These are phyloP conservation scores for Clarias fuscus DNA, from an alignment of 2,797 vertebrate genomes.

Conservation along the genomic window DNA sequence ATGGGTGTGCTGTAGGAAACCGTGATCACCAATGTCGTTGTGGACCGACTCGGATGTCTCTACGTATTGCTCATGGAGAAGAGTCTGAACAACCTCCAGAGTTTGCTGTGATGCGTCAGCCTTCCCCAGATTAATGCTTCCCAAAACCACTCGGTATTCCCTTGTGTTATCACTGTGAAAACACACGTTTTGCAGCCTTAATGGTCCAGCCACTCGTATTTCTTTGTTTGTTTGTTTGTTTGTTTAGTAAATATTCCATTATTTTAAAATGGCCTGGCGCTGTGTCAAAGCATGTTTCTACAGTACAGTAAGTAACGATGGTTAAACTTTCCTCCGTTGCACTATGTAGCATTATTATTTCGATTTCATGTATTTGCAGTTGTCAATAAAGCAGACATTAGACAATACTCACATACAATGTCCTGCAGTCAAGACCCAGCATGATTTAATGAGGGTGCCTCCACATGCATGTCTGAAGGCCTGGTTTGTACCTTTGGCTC, in stretches of 20 bases:
- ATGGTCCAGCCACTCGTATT: neutral
- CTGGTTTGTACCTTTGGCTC: conserved; percentile 37
- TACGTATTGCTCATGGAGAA: conserved; percentile 76
- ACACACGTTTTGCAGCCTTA: neutral
- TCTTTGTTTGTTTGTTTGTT: too few relatives aligned
- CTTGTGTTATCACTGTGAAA: conserved; percentile 57
- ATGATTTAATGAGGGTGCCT: conserved; percentile 84
- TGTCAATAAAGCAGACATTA: neutral
- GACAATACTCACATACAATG: conserved; percentile 82
- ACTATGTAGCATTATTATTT: neutral
- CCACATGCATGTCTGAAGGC: conserved; percentile 79
- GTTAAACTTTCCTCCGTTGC: neutral
- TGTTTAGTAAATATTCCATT: neutral
- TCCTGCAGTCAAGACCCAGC: conserved; percentile 93
- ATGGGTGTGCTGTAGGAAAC: too few relatives aligned
- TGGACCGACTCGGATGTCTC: conserved; percentile 65
- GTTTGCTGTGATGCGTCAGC: conserved; percentile 77
- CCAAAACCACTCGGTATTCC: conserved; percentile 77
- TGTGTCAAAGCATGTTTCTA: neutral
- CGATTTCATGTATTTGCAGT: neutral
- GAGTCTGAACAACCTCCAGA: conserved; percentile 72
- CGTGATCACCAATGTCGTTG: conserved; percentile 84
- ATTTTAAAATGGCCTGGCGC: neutral
- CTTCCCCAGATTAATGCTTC: conserved; percentile 72
- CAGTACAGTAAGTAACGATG: neutral